Evolutionary conservation across 2,113 vertebrate genomes (phyloP).

Genomic region (Progne subis): DNA sequence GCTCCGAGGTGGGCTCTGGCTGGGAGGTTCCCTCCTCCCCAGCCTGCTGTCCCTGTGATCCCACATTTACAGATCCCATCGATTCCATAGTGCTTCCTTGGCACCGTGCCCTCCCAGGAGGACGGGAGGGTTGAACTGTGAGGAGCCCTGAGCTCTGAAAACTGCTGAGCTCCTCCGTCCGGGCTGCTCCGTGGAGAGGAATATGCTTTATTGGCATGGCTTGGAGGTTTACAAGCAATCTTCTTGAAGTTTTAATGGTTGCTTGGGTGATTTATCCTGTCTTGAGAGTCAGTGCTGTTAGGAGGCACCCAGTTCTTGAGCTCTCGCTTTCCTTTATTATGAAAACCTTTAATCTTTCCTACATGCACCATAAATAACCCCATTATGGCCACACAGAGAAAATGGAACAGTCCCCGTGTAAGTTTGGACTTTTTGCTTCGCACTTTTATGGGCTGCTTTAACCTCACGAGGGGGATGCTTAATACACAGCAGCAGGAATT

Average conservation of each 20-base stretch:
- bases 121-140: slow-evolving; percentile 30
- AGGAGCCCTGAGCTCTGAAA: slow-evolving; percentile 45
- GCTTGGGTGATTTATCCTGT: slow-evolving; percentile 79
- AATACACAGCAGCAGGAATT: not conserved
- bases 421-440: slow-evolving; percentile 56
- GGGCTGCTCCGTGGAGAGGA: slow-evolving; percentile 54
- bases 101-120: not conserved
- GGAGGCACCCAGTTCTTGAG: slow-evolving; percentile 68
- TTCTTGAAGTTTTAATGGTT: slow-evolving; percentile 82
- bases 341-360: slow-evolving; percentile 81
- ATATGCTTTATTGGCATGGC: slow-evolving; percentile 67
- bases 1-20: not conserved
- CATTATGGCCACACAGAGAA: slow-evolving; percentile 76
- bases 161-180: slow-evolving; percentile 62
- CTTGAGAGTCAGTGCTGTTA: slow-evolving; percentile 67
- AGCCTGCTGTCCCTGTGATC: not conserved
- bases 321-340: slow-evolving; percentile 76
- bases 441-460: slow-evolving; percentile 61
- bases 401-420: slow-evolving; percentile 47
- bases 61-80: not conserved
- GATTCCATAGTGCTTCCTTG: slow-evolving; percentile 33
- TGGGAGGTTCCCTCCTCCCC: not conserved
- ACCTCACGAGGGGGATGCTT: slow-evolving; percentile 27
- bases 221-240: slow-evolving; percentile 78
- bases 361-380: slow-evolving; percentile 79